Evolutionary conservation across 30 jellyfish, hydroid and myxozoan genomes (phyloP).

Genomic region (Nemopilema nomurai): DNA sequence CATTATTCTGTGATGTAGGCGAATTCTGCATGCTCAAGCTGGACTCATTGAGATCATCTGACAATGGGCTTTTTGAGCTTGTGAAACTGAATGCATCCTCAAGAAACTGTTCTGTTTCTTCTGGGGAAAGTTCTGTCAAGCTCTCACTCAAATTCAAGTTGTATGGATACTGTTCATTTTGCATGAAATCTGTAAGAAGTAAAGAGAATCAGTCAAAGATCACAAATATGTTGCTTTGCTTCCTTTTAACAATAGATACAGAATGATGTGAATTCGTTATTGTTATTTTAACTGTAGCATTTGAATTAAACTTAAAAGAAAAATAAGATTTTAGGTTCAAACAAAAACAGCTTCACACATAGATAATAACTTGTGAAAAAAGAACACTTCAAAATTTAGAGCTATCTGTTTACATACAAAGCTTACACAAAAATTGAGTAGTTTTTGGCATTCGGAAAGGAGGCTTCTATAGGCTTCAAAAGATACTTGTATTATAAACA

Average conservation of each 20-base stretch:
- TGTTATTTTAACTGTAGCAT: too few species aligned
- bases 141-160: slow-evolving; percentile 36
- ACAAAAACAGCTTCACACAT: too few species aligned
- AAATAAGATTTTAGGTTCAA: too few species aligned
- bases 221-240: background rate
- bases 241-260: background rate
- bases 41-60: slow-evolving; percentile 46
- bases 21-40: slow-evolving; percentile 56
- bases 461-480: too few species aligned
- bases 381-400: too few species aligned
- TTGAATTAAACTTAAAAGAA: too few species aligned
- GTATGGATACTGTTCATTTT: slow-evolving; percentile 61
- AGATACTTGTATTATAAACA: too few species aligned
- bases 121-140: slow-evolving; percentile 65
- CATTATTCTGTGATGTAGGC: slow-evolving; percentile 37
- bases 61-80: slow-evolving; percentile 55
- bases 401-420: too few species aligned
- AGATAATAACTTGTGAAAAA: too few species aligned
- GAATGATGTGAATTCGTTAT: too few species aligned
- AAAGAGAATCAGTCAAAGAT: background rate
- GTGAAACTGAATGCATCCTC: slow-evolving; percentile 53
- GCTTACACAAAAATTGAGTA: too few species aligned
- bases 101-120: slow-evolving; percentile 44
- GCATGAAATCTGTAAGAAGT: slow-evolving; percentile 39
- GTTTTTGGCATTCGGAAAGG: too few species aligned